Evolutionary conservation across 1,140 invertebrate genomes (phyloP).

Genomic region (Leptestheria dahalacensis): DNA sequence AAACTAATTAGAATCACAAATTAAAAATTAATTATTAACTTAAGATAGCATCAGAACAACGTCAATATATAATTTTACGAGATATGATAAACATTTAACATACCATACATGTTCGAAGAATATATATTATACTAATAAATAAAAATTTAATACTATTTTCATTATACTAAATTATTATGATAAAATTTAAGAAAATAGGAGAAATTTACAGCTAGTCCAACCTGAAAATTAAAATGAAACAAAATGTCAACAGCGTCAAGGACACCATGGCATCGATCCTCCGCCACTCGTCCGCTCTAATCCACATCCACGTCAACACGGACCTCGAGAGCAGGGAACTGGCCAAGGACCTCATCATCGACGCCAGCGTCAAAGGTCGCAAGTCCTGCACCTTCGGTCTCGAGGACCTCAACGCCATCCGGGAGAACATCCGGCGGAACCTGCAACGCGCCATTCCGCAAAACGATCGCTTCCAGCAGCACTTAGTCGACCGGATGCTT

Average conservation of each 20-base stretch:
- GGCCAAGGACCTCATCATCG: conserved; percentile 15
- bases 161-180: too few species aligned
- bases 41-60: too few species aligned
- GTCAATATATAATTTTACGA: too few species aligned
- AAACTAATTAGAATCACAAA: too few species aligned
- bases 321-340: conserved; percentile 17
- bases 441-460: neutral
- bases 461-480: conserved; percentile 10
- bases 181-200: too few species aligned
- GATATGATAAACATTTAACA: too few species aligned
- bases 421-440: neutral
- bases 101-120: too few species aligned
- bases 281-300: conserved; percentile 12
- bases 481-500: conserved; percentile 16
- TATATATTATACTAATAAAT: too few species aligned
- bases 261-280: conserved; percentile 18
- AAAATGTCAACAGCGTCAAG: conserved; percentile 12
- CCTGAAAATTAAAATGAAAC: neutral
- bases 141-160: too few species aligned
- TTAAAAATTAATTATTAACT: too few species aligned
- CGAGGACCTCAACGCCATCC: conserved; percentile 10
- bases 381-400: conserved; percentile 3
- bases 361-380: conserved; percentile 6
- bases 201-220: too few species aligned
- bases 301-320: conserved; percentile 18